Evolutionary conservation across 2,888 invertebrate species (phyloP), one percentile per base, ranked within the genome.

Genomic region (Sympetrum striolatum): DNA sequence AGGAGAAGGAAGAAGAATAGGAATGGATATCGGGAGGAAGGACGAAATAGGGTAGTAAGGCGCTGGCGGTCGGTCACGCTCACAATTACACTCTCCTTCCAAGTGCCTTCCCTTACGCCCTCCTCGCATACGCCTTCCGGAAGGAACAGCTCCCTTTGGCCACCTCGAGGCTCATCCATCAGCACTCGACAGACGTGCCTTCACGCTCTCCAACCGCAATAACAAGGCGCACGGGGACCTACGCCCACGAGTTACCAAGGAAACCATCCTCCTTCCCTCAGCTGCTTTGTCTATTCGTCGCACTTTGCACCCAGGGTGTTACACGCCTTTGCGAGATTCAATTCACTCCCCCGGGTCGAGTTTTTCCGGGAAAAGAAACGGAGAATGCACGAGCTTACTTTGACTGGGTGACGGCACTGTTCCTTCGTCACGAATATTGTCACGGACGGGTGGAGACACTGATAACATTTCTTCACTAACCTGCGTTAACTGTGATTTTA

Each of bases 181-280:
- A 86, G 86, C 86, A 37, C 86, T 86, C 86, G 86, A 86, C 86
- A 86, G 86, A 39, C 86, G 86, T 48, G 86, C 86, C 86, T 39
- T 64, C 64, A 86, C 86, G 37, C 86, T 64, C 86, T 60, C 60
- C 64, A 86, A 60, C 86, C 60, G 60, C 86, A 86, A 86, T 86
- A 86, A 86, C 86, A 86, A 86, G 86, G 64, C 86, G 64, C 37
- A 25, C 37, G 64, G 64, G 64, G 82, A 86, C 60, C 86, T 8
- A 64, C 60, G 60, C 37, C 37, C 12, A 25, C 22, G 80, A 80
- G 35, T 37, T 22, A 37, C 60, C 82, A 82, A 22, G 58, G 82
- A 14, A n/a, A 35, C 86, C 58, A 35, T 60, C 22, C 82, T 58
- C 82, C 53, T 14, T 48, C 14, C 25, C 37, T 37, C 60, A 73